Conservation (phyloP, 2,888 invertebrate species). For the Tachina grossa region DNA sequence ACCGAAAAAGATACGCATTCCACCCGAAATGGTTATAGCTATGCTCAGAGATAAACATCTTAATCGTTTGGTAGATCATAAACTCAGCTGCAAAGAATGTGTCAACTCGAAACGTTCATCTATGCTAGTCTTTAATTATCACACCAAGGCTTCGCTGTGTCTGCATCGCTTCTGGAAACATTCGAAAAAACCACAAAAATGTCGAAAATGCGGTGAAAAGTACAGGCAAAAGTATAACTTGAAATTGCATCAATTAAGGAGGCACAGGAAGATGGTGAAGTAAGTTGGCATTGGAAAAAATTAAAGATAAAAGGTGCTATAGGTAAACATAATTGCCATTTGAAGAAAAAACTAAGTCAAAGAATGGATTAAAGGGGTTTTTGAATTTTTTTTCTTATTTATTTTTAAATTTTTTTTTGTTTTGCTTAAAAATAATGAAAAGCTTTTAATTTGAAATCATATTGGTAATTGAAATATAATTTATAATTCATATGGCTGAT, state of each 20-base stretch:
- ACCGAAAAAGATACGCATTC: slow-evolving; percentile 82
- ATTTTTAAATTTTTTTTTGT: background rate
- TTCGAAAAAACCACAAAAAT: slow-evolving; percentile 73
- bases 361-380: slow-evolving; percentile 7
- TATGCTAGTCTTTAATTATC: slow-evolving; percentile 82
- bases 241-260: slow-evolving; percentile 78
- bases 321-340: background rate
- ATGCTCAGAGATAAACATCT: slow-evolving; percentile 82
- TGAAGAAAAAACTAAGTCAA: slow-evolving; percentile 34
- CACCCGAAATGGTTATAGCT: slow-evolving; percentile 79
- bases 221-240: slow-evolving; percentile 79
- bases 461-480: no score
- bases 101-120: slow-evolving; percentile 75
- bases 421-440: background rate
- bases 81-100: slow-evolving; percentile 80
- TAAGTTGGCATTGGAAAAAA: slow-evolving; percentile 18
- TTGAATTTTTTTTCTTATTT: background rate
- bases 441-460: no score
- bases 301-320: slow-evolving; percentile 30
- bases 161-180: slow-evolving; percentile 85
- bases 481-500: no score
- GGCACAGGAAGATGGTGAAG: slow-evolving; percentile 72
- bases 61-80: slow-evolving; percentile 81
- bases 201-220: slow-evolving; percentile 76
- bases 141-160: slow-evolving; percentile 83